Conservation (phyloP, 2,113 vertebrate genomes). For the Ceyx melanurus region DNA sequence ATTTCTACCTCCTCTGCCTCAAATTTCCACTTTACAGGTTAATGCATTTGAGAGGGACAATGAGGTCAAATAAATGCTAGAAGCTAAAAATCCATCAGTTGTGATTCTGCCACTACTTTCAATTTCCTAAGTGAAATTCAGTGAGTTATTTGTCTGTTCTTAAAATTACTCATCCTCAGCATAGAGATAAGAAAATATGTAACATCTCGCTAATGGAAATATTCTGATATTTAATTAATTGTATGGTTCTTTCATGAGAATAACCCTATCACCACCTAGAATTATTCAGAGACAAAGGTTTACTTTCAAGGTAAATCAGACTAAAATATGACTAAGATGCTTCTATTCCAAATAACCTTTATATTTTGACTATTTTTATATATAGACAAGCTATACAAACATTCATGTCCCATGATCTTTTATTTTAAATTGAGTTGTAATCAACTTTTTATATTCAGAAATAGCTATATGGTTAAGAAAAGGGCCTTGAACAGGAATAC, state of each 20-base stretch:
- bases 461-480: neutral
- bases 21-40: neutral
- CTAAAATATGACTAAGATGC: neutral
- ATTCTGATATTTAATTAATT: neutral
- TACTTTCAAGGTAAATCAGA: neutral
- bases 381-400: neutral
- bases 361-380: neutral
- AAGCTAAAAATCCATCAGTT: neutral
- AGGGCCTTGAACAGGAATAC: neutral
- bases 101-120: neutral
- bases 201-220: neutral
- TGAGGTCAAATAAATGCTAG: neutral
- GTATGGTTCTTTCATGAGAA: neutral
- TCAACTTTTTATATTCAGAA: neutral
- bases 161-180: neutral
- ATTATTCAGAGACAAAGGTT: neutral
- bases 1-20: neutral
- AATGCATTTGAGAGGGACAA: conserved; percentile 7
- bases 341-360: neutral
- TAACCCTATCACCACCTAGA: neutral
- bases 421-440: neutral
- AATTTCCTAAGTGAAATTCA: neutral
- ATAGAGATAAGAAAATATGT: conserved; percentile 1
- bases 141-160: neutral
- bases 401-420: neutral